phyloP scores from a whole-genome alignment of 2,113 vertebrate species.

The Ciconia boyciana region DNA sequence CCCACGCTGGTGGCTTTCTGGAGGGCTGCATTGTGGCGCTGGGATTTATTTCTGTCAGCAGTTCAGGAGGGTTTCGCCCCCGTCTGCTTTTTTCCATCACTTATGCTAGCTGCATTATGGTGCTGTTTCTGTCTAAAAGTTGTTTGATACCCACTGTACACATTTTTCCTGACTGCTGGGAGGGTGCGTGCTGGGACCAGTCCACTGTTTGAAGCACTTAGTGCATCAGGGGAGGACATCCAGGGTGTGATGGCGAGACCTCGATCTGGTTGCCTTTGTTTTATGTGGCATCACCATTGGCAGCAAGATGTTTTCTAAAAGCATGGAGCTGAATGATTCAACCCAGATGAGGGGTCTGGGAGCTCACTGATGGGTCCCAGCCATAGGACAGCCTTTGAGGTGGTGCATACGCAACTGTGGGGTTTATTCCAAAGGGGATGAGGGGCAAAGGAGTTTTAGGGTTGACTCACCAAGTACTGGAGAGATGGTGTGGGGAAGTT shows the following conservation, averaged over 20 bases:
- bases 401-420: fast-evolving
- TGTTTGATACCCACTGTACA: not conserved
- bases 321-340: not conserved
- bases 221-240: not conserved
- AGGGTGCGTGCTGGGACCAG: not conserved
- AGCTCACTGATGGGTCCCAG: not conserved
- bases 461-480: not conserved
- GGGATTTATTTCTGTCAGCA: not conserved
- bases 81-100: not conserved
- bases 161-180: not conserved
- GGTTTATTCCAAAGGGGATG: not conserved
- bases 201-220: not conserved
- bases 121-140: not conserved
- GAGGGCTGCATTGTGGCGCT: not conserved
- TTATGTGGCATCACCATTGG: not conserved
- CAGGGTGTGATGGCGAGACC: not conserved
- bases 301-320: not conserved
- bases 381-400: not conserved
- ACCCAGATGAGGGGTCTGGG: not conserved
- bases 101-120: fast-evolving
- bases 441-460: not conserved
- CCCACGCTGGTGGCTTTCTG: not conserved
- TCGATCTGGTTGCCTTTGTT: not conserved
- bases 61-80: not conserved
- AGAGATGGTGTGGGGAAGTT: not conserved